These are phyloP conservation scores for Drosophila miranda DNA, from an alignment of 1,140 invertebrate genomes.

Conservation along the genomic window DNA sequence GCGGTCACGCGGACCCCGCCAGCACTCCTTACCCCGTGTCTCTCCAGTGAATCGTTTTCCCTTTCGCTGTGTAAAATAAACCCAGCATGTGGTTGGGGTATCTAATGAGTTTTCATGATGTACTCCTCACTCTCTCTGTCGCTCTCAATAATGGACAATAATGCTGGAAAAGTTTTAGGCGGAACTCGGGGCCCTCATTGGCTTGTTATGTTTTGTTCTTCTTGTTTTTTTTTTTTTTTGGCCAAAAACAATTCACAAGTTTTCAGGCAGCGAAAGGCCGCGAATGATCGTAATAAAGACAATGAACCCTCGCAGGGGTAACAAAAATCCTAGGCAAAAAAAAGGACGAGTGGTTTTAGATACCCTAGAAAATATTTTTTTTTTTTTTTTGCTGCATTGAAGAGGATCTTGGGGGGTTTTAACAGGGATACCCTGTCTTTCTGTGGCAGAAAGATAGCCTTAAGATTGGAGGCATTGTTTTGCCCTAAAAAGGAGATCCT, in stretches of 20 bases:
- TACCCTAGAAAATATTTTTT: too few species aligned
- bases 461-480: too few species aligned
- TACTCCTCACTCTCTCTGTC: slow-evolving; percentile 3
- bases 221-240: slow-evolving; percentile 60
- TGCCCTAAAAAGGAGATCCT: too few species aligned
- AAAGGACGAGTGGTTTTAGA: not conserved
- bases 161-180: slow-evolving; percentile 47
- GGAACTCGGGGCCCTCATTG: slow-evolving; percentile 49
- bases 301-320: slow-evolving; percentile 51
- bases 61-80: slow-evolving; percentile 9
- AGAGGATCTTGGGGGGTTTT: too few species aligned
- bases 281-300: slow-evolving; percentile 68
- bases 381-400: too few species aligned
- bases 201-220: slow-evolving; percentile 19
- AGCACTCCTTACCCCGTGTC: too few species aligned
- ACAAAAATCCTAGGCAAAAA: slow-evolving; percentile 16
- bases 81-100: slow-evolving; percentile 53
- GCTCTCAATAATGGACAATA: slow-evolving; percentile 51
- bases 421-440: too few species aligned
- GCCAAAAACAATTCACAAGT: slow-evolving; percentile 73
- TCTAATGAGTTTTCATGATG: slow-evolving; percentile 68
- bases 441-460: too few species aligned
- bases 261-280: slow-evolving; percentile 50
- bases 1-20: not conserved
- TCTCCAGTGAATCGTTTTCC: too few species aligned